Base-by-base conservation (phyloP, 1,140 invertebrate species). In the Ganaspis sp. region DNA sequence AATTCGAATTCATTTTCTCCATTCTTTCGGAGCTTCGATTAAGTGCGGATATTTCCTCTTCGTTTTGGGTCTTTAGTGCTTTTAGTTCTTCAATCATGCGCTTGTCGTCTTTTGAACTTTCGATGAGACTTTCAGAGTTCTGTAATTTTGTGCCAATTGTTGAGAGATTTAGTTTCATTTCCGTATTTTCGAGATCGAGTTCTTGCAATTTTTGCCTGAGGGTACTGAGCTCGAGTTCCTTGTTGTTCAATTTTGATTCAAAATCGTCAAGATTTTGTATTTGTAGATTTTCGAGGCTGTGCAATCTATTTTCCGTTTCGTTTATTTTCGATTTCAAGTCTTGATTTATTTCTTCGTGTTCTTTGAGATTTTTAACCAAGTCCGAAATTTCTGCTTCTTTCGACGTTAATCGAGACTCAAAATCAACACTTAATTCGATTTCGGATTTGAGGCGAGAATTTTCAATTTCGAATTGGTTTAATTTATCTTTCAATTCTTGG, bases 71-170 rank as follows among this genome's bases (percentile, higher is more conserved):
- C 76, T 81, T 54, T 69, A 81, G 38, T 53, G 23, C 21, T 73
- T 45, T 45, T 72, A 83, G 54, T 79, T 83, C 79, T 74, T 85
- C 69, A 72, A 83, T 38, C 81, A 73, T 9, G 54, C 45, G 9
- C 71, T 77, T 80, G 71, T 77, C 74, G 15, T 23, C 45, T 74
- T 74, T 23, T 6, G 79, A 15, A 0, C 73, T 82, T 23, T 77
- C 17, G 19, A 82, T 70, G 4, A 19, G 74, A 23, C 2, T n/a
- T 17, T 77, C 40, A 0, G 73, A 72, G 29, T 54, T n/a, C 1
- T 23, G 29, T n/a, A 79, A 69, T 3, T 42, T 73, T 2, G 4
- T n/a, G 11, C 1, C 11, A 12, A 26, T 15, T 9, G 12, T 5
- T 15, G 37, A n/a, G 1, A 23, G 29, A 19, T 69, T 69, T 9